These are phyloP conservation scores for Pseudoatta argentina DNA, from an alignment of 1,140 invertebrate genomes.

Conservation along the genomic window DNA sequence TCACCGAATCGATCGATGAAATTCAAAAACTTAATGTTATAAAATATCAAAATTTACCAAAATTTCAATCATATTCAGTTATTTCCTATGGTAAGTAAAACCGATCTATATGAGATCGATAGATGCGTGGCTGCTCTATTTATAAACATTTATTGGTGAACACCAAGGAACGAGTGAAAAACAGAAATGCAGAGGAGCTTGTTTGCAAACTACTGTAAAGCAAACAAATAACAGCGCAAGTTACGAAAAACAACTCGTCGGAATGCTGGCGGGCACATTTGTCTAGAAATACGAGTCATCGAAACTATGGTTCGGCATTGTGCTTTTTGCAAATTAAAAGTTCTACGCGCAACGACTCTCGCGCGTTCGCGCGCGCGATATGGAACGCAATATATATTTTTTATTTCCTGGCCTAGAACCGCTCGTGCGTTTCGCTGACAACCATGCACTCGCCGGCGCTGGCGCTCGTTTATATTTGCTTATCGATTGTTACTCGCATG, in stretches of 20 bases:
- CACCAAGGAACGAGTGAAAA: not conserved
- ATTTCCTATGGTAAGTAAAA: not conserved
- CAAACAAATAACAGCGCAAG: conserved; percentile 54
- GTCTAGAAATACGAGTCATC: conserved; percentile 59
- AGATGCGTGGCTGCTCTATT: not conserved
- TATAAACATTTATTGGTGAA: conserved; percentile 15
- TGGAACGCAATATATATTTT: conserved; percentile 54
- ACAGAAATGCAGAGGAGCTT: not conserved
- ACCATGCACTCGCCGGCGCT: conserved; percentile 35
- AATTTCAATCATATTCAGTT: conserved; percentile 3
- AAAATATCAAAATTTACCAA: conserved; percentile 11
- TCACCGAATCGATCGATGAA: not conserved
- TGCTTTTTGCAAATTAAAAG: conserved; percentile 64
- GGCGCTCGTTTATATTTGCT: conserved; percentile 67
- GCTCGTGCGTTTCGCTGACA: conserved; percentile 40
- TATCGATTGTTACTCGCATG: conserved; percentile 67
- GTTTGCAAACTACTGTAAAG: conserved; percentile 34
- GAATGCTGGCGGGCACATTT: conserved; percentile 49
- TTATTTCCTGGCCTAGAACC: conserved; percentile 36
- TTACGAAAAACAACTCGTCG: conserved; percentile 55
- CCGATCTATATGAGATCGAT: not conserved
- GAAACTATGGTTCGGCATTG: conserved; percentile 40
- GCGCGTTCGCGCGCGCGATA: conserved; percentile 26
- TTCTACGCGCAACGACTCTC: conserved; percentile 52
- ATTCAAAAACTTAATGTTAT: not conserved